phyloP scores from a whole-genome alignment of 1,140 invertebrate species.

The Lordiphosa stackelbergi region DNA sequence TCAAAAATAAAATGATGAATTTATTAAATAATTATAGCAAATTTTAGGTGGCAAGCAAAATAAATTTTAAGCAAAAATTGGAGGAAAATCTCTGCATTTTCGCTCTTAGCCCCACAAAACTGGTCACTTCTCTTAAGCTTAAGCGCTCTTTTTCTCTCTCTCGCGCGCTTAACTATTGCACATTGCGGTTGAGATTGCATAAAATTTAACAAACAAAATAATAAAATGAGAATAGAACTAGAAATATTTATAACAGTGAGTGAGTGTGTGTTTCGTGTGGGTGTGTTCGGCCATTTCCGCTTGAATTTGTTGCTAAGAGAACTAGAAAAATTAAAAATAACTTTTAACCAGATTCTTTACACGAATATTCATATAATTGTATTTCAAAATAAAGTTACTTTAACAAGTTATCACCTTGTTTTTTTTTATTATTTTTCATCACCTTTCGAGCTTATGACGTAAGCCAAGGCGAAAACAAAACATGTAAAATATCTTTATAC shows the following conservation, averaged over 20 bases:
- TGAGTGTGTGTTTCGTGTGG: constrained; percentile 11
- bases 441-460: constrained; percentile 50
- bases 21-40: constrained; percentile 15
- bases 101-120: constrained; percentile 1
- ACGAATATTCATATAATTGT: too few relatives aligned
- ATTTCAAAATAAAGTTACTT: constrained; percentile 20
- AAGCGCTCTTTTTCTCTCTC: background rate
- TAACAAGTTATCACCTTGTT: constrained; percentile 7
- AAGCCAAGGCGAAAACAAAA: constrained; percentile 17
- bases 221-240: constrained; percentile 15
- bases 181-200: constrained; percentile 25
- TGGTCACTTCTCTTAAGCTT: constrained; percentile 11
- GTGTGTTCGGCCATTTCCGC: constrained; percentile 43
- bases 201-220: constrained; percentile 24
- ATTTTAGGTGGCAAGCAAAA: background rate
- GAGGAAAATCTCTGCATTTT: background rate
- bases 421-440: constrained; percentile 20
- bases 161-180: constrained; percentile 17
- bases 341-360: background rate
- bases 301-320: constrained; percentile 19
- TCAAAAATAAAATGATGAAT: constrained; percentile 3
- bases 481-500: background rate
- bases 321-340: constrained; percentile 24
- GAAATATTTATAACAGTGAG: background rate
- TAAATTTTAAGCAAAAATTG: constrained; percentile 1